Evolutionary conservation across 2,113 vertebrate species (phyloP).

Genomic region (Sus scrofa): T2T-Sscrofa CM000820.6:35704501-35705000

Average conservation of each 20-base stretch:
- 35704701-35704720: constrained; percentile 99
- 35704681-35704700: constrained; percentile 30
- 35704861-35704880: constrained; percentile 95
- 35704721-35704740: constrained; percentile 99
- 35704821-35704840: constrained; percentile 97
- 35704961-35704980: not conserved
- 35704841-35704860: constrained; percentile 98
- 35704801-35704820: constrained; percentile 98
- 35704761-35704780: constrained; percentile 98
- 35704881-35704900: constrained; percentile 95
- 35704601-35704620: not conserved
- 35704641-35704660: not conserved
- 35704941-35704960: constrained; percentile 91
- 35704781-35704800: constrained; percentile 99
- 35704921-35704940: constrained; percentile 98
- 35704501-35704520: not conserved
- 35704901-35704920: constrained; percentile 98
- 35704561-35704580: not conserved
- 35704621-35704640: not conserved
- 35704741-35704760: constrained; percentile 99
- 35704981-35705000: constrained; percentile 19
- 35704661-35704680: not conserved
- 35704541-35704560: not conserved
- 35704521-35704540: not conserved
- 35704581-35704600: not conserved